These are phyloP conservation scores for Rhinogobio ventralis DNA, from an alignment of 2,797 vertebrate species.

Conservation along the genomic window DNA sequence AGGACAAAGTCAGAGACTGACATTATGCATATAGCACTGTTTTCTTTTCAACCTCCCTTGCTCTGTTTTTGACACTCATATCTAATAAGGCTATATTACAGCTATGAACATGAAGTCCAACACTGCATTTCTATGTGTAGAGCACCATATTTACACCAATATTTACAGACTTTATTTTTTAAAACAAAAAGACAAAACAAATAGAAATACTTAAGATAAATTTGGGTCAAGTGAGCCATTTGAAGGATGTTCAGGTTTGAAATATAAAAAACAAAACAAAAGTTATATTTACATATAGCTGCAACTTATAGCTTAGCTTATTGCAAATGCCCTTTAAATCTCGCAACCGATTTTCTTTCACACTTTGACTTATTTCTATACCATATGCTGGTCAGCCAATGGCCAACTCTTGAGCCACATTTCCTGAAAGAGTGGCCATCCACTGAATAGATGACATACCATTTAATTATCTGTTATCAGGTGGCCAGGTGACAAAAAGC, in stretches of 20 bases:
- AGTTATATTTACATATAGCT: constrained; percentile 87
- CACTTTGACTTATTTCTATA: constrained; percentile 34
- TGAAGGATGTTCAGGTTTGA: constrained; percentile 80
- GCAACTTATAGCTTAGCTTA: constrained; percentile 96
- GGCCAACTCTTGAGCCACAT: constrained; percentile 41
- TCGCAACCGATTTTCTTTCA: constrained; percentile 51
- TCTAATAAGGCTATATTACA: constrained; percentile 93
- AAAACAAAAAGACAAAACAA: constrained; percentile 59
- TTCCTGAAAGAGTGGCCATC: constrained; percentile 53
- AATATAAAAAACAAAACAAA: constrained; percentile 71
- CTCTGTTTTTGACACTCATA: constrained; percentile 76
- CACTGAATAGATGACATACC: constrained; percentile 10
- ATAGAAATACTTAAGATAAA: constrained; percentile 62
- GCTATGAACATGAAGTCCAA: constrained; percentile 88
- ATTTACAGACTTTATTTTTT: constrained; percentile 84
- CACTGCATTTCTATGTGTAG: constrained; percentile 82
- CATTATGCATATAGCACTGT: constrained; percentile 70
- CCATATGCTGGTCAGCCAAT: constrained; percentile 31
- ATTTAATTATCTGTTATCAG: constrained; percentile 15
- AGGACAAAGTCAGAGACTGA: constrained; percentile 83
- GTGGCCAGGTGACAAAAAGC: constrained; percentile 42
- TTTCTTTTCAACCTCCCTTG: constrained; percentile 72
- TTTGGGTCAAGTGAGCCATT: constrained; percentile 80
- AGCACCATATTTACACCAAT: constrained; percentile 89
- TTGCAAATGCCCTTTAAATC: constrained; percentile 95